Percentiles rank a stretch among this genome's conserved stretches.
These are phyloP conservation scores for Leucoraja ocellata DNA, from an alignment of 2,797 vertebrate genomes.

Conservation along the genomic window DNA sequence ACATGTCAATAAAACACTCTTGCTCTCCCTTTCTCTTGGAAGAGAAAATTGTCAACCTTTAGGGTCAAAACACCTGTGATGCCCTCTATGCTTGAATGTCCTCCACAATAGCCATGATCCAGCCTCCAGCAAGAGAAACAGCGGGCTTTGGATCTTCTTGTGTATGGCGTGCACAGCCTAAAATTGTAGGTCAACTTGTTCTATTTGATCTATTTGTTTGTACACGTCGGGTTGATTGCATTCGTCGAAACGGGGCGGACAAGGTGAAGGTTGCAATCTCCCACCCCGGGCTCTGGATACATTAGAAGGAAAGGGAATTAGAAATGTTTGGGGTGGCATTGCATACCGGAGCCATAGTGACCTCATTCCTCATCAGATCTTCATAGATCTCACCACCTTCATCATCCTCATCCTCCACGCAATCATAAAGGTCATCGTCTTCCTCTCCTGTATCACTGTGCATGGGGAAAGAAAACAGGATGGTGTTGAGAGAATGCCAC, in stretches of 20 bases:
- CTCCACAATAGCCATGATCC: not conserved
- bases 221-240: too few species aligned
- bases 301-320: too few species aligned
- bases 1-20: too few species aligned
- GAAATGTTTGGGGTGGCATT: too few species aligned
- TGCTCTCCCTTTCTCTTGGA: not conserved
- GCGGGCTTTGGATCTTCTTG: not conserved
- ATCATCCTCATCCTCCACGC: conserved; percentile 75
- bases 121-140: not conserved
- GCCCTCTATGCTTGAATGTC: not conserved
- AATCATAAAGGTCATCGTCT: conserved; percentile 85
- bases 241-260: too few species aligned
- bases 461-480: not conserved
- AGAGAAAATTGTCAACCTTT: not conserved
- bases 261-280: too few species aligned
- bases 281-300: too few species aligned
- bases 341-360: conserved; percentile 43
- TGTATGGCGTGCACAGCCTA: too few species aligned
- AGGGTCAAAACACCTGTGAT: not conserved
- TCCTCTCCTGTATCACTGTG: conserved; percentile 80
- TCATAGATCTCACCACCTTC: conserved; percentile 85
- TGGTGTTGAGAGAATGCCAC: not conserved
- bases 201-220: too few species aligned
- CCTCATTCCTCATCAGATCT: conserved; percentile 76
- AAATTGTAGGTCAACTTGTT: too few species aligned